These are phyloP conservation scores for Dastarcus helophoroides DNA, from an alignment of 2,888 invertebrate species.

Conservation along the genomic window DNA sequence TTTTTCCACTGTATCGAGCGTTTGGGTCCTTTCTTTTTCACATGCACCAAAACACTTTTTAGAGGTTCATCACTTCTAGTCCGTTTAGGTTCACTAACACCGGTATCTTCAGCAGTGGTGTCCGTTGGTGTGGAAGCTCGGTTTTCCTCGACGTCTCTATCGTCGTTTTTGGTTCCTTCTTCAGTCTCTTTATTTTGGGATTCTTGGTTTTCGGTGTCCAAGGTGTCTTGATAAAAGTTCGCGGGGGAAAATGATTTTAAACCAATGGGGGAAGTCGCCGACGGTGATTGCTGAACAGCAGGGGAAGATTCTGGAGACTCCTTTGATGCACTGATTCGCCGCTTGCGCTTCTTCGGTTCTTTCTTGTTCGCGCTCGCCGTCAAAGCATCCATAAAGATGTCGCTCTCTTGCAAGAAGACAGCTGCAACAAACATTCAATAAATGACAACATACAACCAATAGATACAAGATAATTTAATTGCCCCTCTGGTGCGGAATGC, in stretches of 20 bases:
- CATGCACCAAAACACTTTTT: conserved; percentile 62
- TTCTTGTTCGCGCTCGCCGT: conserved; percentile 62
- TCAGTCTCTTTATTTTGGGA: conserved; percentile 29
- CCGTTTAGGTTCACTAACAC: conserved; percentile 9
- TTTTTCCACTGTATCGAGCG: conserved; percentile 67
- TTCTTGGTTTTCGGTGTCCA: conserved; percentile 43
- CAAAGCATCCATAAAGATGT: conserved; percentile 88
- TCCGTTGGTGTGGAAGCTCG: conserved; percentile 19
- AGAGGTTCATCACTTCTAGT: conserved; percentile 44
- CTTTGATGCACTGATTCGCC: conserved; percentile 58
- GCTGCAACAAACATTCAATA: conserved; percentile 51
- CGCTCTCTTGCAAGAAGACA: conserved; percentile 74
- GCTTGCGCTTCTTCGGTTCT: conserved; percentile 65
- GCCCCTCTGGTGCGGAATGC: too few species aligned
- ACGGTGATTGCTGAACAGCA: conserved; percentile 17
- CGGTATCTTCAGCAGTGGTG: conserved; percentile 2
- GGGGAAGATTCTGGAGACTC: conserved; percentile 45
- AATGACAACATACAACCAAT: too few species aligned
- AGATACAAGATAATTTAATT: too few species aligned
- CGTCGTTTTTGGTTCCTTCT: conserved; percentile 27
- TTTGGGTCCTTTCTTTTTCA: conserved; percentile 67
- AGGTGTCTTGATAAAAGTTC: conserved; percentile 84
- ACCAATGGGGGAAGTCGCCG: conserved; percentile 30
- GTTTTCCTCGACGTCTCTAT: conserved; percentile 22
- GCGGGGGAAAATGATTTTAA: conserved; percentile 46